Evolutionary conservation across 2,113 vertebrate genomes (phyloP).

Genomic region (Saiga tatarica): DNA sequence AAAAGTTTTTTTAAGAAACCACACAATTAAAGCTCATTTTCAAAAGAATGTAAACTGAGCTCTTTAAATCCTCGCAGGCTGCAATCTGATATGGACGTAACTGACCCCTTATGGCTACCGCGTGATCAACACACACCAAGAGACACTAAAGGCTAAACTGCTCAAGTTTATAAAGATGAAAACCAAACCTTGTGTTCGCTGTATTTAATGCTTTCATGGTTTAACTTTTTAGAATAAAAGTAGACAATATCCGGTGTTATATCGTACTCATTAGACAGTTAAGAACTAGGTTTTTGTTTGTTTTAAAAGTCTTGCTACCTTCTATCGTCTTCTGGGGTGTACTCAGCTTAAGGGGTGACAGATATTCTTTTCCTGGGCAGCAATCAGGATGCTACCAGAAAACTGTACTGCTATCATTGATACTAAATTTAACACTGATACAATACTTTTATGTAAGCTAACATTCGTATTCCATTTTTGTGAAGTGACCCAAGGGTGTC

Average conservation of each 20-base stretch:
- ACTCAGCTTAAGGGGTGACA: not conserved
- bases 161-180: not conserved
- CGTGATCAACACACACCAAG: not conserved
- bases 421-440: not conserved
- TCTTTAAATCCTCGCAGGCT: not conserved
- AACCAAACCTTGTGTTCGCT: not conserved
- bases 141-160: not conserved
- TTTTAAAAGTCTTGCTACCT: not conserved
- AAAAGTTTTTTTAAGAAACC: not conserved
- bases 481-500: not conserved
- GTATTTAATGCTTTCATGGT: not conserved
- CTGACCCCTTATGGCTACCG: not conserved
- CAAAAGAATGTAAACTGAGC: not conserved
- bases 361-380: not conserved
- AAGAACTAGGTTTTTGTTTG: not conserved
- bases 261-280: not conserved
- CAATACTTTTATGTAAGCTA: not conserved
- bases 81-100: not conserved
- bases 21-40: not conserved
- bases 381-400: not conserved
- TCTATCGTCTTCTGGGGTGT: not conserved
- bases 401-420: not conserved
- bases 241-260: not conserved
- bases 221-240: not conserved
- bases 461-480: not conserved